Evolutionary conservation across 2,113 vertebrate species (phyloP), one percentile per base, ranked within the genome.

Genomic region (Chloroceryle aenea): DNA sequence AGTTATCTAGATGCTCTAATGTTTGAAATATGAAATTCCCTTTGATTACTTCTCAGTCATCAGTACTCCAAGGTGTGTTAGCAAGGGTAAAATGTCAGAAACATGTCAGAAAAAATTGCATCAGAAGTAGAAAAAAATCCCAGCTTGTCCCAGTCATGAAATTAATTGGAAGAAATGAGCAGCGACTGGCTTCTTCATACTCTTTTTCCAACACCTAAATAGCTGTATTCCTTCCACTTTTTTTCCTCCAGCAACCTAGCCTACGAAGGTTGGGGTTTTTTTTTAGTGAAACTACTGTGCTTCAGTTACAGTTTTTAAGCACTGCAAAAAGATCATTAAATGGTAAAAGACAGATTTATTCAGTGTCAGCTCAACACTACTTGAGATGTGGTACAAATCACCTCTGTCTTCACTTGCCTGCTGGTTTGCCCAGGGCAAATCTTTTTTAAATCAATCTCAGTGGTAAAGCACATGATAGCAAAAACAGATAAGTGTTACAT

Each of bases 341-440:
- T 76, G 53, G n/a, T 81, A 88, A 42, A 69, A 85, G 64, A 89
- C 56, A 90, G 87, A 95, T 96, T 95, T 98, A 95, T 94, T 96
- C 52, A 83, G 50, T 91, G 77, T 86, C 86, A 93, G 67, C 34
- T 94, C 76, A 71, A 82, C 38, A 43, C 61, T 87, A 72, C 68
- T 90, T 85, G 59, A 96, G 48, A 95, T 50, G 32, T 76, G 27
- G 15, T 83, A 45, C 50, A 82, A 87, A 96, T 95, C 75, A 91
- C 90, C 38, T 87, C 67, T 91, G 15, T 93, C 82, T 96, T 97
- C 93, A 80, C 36, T 69, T 96, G 42, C 87, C 43, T 94, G 74
- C 29, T 96, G 95, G 97, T 95, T 93, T 93, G 80, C 76, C 88
- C 22, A 61, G 88, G 82, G 63, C 69, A 96, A 88, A 91, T 23